Base-by-base conservation (phyloP, 2,888 invertebrate species). In the Meandrusa payeni region DNA sequence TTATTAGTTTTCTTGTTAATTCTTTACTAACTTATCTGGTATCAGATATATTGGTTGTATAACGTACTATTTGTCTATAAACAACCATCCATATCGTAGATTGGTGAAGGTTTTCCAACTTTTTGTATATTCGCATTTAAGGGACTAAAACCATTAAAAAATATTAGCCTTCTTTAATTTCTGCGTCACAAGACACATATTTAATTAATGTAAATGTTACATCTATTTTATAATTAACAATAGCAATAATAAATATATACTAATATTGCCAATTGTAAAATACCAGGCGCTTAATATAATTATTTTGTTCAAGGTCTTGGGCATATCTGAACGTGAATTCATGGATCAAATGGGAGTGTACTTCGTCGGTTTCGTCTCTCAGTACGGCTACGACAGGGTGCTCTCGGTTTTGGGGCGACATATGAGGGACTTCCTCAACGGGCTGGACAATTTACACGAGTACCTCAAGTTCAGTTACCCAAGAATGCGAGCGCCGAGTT, bases 381-480 rank as follows among this genome's bases (percentile, higher is more conserved):
- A 97, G 61, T 98, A 97, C 67, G 98, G 97, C 6, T 98, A 98
- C 79, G 97, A 98, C 81, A 89, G 95, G 37, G 96, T 97, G 0
- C 78, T 97, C 3, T 95, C 95, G 1, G 96, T 97, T 0, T 89
- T 97, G 9, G 98, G 98, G 0, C 90, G 98, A 2, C 96, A 98
- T 72, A 95, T 98, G 93, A 89, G 98, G 39, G 98, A 98, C 78
- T 98, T 98, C 68, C 91, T 98, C 1, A 98, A 98, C 69, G 97
- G 96, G 0, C 86, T 99, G 57, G 98, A 99, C 81, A 98, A 98
- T 83, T 89, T 99, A 12, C 99, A 99, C 75, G 98, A 98, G 74
- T 99, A 99, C 74, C 89, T 99, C 31, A 95, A 98, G 76, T 97
- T 97, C 83, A 97, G 97, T 39, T 98, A 98, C 71, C 97, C 97